Evolutionary conservation across 30 jellyfish, hydroid and myxozoan species (phyloP).

Genomic region (Aurelia aurita complex sp. Pacific): DNA sequence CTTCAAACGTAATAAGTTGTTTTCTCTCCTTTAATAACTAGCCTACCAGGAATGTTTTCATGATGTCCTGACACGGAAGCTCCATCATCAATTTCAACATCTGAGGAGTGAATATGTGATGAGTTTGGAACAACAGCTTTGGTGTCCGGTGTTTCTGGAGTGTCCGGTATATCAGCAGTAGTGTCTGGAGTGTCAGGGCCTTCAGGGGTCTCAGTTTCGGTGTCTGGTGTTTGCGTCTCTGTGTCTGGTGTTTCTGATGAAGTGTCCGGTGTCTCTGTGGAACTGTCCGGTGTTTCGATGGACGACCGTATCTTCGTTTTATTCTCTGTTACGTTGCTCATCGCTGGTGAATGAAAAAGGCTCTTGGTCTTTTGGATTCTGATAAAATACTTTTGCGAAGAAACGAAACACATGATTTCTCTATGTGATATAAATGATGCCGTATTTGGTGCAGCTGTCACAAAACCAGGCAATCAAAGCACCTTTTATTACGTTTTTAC

Average conservation of each 20-base stretch:
- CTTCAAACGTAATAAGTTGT: conserved; percentile 7
- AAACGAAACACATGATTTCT: too few species aligned
- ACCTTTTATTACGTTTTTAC: not conserved
- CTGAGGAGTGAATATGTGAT: conserved; percentile 12
- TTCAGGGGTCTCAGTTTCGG: conserved; percentile 62
- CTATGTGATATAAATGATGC: too few species aligned
- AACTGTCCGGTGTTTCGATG: not conserved
- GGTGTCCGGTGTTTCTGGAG: conserved; percentile 65
- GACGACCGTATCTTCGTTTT: not conserved
- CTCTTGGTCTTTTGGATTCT: too few species aligned
- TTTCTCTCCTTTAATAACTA: conserved; percentile 45
- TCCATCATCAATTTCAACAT: conserved; percentile 23
- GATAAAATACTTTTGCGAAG: too few species aligned
- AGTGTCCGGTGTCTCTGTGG: conserved; percentile 54
- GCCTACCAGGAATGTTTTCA: conserved; percentile 51
- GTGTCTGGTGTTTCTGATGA: conserved; percentile 30
- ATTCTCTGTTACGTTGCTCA: too few species aligned
- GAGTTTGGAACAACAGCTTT: conserved; percentile 53
- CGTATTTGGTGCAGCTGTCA: not conserved
- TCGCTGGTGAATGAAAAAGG: too few species aligned
- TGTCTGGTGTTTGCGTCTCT: conserved; percentile 60
- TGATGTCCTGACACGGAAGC: conserved; percentile 17
- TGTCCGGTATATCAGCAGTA: conserved; percentile 52
- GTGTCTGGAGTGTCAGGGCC: conserved; percentile 76
- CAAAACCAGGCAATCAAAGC: not conserved